Evolutionary conservation across 2,113 vertebrate genomes (phyloP).

Genomic region (Himantopus leucocephalus): DNA sequence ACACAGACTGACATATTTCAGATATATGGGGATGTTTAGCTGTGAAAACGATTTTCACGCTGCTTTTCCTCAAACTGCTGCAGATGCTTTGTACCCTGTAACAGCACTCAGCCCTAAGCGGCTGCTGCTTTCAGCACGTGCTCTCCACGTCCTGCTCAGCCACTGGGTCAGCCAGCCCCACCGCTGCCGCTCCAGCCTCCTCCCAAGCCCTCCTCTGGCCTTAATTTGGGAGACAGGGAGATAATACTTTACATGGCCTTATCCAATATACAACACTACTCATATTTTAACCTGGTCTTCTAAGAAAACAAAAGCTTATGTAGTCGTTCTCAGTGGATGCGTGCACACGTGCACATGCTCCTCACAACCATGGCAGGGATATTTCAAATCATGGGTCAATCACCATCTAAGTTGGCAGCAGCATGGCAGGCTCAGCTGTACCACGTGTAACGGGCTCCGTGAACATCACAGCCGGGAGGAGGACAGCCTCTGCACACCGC

Average conservation of each 20-base stretch:
- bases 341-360: accelerated
- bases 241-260: not conserved
- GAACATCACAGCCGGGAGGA: not conserved
- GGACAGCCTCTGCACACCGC: not conserved
- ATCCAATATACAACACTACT: not conserved
- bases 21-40: not conserved
- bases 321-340: not conserved
- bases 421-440: not conserved
- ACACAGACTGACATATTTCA: not conserved
- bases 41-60: not conserved
- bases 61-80: not conserved
- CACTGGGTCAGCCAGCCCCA: not conserved
- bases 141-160: not conserved
- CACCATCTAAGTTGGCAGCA: not conserved
- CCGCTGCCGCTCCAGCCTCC: not conserved
- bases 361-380: not conserved
- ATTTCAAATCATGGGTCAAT: not conserved
- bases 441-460: not conserved
- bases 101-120: not conserved
- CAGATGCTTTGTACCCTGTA: not conserved
- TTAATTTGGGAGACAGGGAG: not conserved
- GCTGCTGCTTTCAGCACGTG: not conserved
- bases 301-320: not conserved
- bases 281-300: not conserved
- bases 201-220: not conserved